These are phyloP conservation scores for Mimumesa dahlbomi DNA, from an alignment of 2,888 invertebrate genomes.

Conservation along the genomic window DNA sequence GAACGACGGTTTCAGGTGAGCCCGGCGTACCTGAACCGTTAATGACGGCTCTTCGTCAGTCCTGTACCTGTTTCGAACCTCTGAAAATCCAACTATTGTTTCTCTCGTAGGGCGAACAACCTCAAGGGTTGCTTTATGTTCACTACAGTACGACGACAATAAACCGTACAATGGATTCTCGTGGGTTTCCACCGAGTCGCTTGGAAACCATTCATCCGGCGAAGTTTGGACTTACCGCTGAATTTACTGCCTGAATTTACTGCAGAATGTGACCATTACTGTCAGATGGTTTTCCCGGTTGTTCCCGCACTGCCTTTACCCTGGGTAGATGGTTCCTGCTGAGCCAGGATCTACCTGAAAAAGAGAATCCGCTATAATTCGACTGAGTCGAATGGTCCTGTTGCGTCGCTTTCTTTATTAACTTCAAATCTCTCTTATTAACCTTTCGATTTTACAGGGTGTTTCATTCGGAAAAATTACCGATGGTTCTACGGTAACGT, in stretches of 20 bases:
- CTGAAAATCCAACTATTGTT: constrained; percentile 18
- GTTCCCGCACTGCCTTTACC: constrained; percentile 10
- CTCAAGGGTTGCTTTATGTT: constrained; percentile 24
- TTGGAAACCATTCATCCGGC: constrained; percentile 14
- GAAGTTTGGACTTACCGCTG: constrained; percentile 25
- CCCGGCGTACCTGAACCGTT: constrained; percentile 36
- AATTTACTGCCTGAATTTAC: constrained; percentile 36
- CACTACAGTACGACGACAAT: constrained; percentile 18
- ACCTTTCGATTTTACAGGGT: too few relatives aligned
- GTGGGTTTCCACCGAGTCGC: not conserved
- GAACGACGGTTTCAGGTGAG: constrained; percentile 2
- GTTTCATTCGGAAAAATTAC: too few relatives aligned
- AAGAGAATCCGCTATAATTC: not conserved
- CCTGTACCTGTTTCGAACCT: constrained; percentile 22
- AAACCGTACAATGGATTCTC: constrained; percentile 27
- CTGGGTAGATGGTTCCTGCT: constrained; percentile 17
- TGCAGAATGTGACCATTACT: constrained; percentile 3
- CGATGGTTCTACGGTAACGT: too few relatives aligned
- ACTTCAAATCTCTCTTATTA: not conserved
- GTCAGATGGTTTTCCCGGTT: constrained; percentile 11
- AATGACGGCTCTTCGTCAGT: constrained; percentile 11
- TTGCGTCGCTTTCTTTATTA: not conserved
- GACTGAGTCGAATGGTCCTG: not conserved
- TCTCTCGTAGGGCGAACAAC: constrained; percentile 7
- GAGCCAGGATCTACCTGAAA: constrained; percentile 28